Evolutionary conservation across 2,888 invertebrate genomes (phyloP), one percentile per base, ranked within the genome.

Genomic region (Amphipyra tragopoginis): DNA sequence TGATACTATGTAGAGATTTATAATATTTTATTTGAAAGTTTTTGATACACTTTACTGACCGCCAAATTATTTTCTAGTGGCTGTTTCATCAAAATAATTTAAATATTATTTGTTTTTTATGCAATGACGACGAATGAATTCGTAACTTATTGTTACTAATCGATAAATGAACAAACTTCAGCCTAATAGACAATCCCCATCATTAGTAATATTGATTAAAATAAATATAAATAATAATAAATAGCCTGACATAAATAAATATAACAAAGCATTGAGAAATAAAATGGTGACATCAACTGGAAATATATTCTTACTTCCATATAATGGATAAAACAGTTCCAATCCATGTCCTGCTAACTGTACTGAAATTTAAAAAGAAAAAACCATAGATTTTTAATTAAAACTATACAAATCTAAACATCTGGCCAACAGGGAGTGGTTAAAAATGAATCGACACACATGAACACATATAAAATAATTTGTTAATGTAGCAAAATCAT

Each of bases 221-320:
- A 53, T 33, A 72, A 54, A 67, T 44, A 63, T 29, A 29, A 68
- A 47, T 59, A 67, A 45, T 47, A 50, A 61, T 13, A 67, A 47
- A 0, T 58, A 67, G 36, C 44, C 26, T 15, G 42, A 40, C 61
- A 57, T 36, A 63, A 66, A 60, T 51, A 51, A 55, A 67, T 10
- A 48, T 15, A 11, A 49, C 11, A 44, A 57, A 57, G 42, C 64
- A 65, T 48, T 52, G 48, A 45, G 7, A 76, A 63, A 49, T 58
- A 61, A 56, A 70, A 64, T 42, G 43, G 66, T 66, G 77, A 77
- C 80, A 81, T 74, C 71, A 77, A 80, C 67, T 79, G 78, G 76
- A 76, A 73, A 68, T 61, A 83, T 80, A 75, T 2, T 89, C 94
- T 93, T 94, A 94, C 94, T 92, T 93, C 93, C 93, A 93, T 75